Percentiles rank a stretch among this genome's conserved stretches.
Conservation (phyloP, 1,140 invertebrate genomes). For the Bradysia coprophila region DNA sequence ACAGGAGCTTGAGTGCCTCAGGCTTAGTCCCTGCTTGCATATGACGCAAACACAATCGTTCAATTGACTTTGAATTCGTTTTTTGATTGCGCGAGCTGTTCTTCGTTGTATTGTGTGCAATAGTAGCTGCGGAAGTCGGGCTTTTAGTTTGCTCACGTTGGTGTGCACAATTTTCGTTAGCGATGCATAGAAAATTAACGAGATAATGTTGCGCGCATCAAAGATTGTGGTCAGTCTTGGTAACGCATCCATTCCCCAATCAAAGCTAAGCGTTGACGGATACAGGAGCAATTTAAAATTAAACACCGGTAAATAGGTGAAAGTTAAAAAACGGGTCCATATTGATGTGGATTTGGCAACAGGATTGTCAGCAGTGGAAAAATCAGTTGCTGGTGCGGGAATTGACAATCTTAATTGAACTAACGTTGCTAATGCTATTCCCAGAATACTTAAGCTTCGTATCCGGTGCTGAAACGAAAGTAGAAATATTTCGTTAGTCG, state of each 20-base stretch:
- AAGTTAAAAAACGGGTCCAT: conserved; percentile 59
- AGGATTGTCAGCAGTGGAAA: conserved; percentile 80
- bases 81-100: not conserved
- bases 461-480: conserved; percentile 39
- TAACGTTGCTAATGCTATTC: conserved; percentile 31
- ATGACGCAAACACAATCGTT: conserved; percentile 27
- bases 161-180: conserved; percentile 26
- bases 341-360: conserved; percentile 55
- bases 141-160: not conserved
- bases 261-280: conserved; percentile 71
- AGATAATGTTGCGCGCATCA: conserved; percentile 56
- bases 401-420: conserved; percentile 42
- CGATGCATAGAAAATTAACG: conserved; percentile 47
- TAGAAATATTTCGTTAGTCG: conserved; percentile 6
- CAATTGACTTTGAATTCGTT: conserved; percentile 16
- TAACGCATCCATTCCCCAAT: conserved; percentile 92
- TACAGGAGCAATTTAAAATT: conserved; percentile 68
- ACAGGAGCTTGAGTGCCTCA: conserved; percentile 30
- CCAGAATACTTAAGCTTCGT: conserved; percentile 40
- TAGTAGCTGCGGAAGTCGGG: not conserved
- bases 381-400: conserved; percentile 47
- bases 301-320: conserved; percentile 71
- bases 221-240: conserved; percentile 51
- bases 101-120: not conserved
- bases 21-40: conserved; percentile 30